phyloP scores from a whole-genome alignment of 2,797 vertebrate genomes.

The Spinus pinus region DNA sequence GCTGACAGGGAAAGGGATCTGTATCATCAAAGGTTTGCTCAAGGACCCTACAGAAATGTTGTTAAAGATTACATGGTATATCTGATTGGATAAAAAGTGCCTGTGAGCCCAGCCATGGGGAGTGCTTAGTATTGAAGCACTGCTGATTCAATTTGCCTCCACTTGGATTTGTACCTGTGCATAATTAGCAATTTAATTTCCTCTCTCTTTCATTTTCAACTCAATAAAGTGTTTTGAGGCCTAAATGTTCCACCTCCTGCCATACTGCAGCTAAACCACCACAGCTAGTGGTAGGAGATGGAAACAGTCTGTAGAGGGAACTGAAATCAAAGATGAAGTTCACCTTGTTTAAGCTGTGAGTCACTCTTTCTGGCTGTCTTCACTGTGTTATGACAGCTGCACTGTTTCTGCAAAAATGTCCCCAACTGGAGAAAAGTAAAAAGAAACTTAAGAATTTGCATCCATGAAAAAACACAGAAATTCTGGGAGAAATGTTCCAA shows the following conservation, averaged over 20 bases:
- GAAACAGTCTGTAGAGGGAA: background rate
- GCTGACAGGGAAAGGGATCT: background rate
- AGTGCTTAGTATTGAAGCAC: background rate
- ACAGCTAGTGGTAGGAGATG: background rate
- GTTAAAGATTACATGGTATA: background rate
- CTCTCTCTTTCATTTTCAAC: background rate
- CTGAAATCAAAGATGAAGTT: background rate
- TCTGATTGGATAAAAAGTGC: background rate
- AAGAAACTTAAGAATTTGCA: background rate
- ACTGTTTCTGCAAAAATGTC: slow-evolving; percentile 9
- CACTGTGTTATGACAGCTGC: slow-evolving; percentile 41
- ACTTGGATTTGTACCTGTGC: background rate
- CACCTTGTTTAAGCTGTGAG: slow-evolving; percentile 30
- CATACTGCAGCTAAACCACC: background rate
- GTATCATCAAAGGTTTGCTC: background rate
- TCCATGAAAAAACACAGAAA: background rate
- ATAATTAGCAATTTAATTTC: background rate
- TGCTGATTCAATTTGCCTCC: background rate
- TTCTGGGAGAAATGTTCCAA: background rate
- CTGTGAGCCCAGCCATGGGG: background rate
- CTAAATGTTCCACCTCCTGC: background rate
- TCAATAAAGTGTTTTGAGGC: background rate
- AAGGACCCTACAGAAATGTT: background rate
- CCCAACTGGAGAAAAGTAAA: background rate
- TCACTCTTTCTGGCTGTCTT: slow-evolving; percentile 30